Conservation (phyloP, 2,113 vertebrate species). For the Cottus gobio region DNA sequence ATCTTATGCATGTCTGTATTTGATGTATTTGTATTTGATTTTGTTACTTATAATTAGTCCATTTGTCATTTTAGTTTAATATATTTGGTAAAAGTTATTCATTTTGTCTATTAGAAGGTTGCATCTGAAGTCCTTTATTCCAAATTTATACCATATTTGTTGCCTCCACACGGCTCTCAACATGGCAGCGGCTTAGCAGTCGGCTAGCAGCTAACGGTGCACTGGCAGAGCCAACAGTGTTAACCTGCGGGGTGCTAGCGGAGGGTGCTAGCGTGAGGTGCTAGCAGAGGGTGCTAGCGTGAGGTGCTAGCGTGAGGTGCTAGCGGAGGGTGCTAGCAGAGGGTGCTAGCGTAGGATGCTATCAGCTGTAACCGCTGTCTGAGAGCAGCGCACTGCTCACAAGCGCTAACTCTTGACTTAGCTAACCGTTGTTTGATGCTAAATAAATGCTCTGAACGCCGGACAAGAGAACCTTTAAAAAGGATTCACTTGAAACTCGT, state of each 20-base stretch:
- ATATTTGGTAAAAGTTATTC: background rate
- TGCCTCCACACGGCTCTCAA: too few relatives aligned
- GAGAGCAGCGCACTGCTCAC: too few relatives aligned
- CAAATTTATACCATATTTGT: background rate
- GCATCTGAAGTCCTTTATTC: background rate
- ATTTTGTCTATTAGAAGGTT: background rate
- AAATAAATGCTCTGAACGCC: background rate
- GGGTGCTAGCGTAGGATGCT: background rate
- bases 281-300: background rate
- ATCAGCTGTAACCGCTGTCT: too few relatives aligned
- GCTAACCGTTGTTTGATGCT: background rate
- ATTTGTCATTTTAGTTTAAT: background rate
- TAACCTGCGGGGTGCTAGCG: background rate
- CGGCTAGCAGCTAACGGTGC: too few relatives aligned
- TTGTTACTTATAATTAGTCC: background rate
- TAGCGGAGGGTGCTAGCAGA: background rate
- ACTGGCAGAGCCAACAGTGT: background rate
- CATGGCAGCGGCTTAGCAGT: too few relatives aligned
- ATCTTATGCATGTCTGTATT: background rate
- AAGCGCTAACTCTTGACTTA: background rate
- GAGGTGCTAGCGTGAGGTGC: too few relatives aligned
- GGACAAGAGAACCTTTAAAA: background rate
- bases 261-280: too few relatives aligned
- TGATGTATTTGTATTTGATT: background rate
- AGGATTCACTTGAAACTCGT: background rate